phyloP scores from a whole-genome alignment of 2,113 vertebrate genomes.

The Thomomys bottae region DNA sequence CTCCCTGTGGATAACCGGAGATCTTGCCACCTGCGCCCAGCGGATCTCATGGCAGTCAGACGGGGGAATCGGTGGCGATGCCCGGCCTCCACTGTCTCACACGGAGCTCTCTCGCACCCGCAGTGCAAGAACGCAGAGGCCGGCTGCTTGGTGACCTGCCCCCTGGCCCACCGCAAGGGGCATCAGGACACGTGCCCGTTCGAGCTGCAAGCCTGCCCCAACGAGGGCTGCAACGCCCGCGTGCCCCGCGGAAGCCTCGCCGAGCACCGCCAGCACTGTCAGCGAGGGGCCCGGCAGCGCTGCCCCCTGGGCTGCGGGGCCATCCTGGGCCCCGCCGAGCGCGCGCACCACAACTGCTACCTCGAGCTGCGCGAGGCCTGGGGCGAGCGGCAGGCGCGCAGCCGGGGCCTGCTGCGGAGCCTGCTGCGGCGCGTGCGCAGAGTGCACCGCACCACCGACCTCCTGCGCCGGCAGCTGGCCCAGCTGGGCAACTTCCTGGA shows the following conservation, averaged over 20 bases:
- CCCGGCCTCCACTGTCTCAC: background rate
- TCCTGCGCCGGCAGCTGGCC: conserved; percentile 68
- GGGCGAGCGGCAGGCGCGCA: conserved; percentile 48
- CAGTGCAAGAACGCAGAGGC: conserved; percentile 89
- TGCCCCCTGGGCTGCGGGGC: conserved; percentile 88
- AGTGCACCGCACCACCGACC: conserved; percentile 41
- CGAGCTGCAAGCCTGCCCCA: conserved; percentile 85
- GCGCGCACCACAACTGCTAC: conserved; percentile 88
- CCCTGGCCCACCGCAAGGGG: conserved; percentile 85
- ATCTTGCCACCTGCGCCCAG: background rate
- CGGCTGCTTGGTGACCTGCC: conserved; percentile 87
- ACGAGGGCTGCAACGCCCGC: conserved; percentile 85
- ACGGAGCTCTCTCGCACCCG: background rate
- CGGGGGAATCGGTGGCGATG: background rate
- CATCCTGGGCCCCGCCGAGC: conserved; percentile 80
- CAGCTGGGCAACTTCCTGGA: conserved; percentile 68
- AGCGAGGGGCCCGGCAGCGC: conserved; percentile 80
- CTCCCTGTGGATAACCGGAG: background rate
- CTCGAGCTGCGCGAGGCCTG: conserved; percentile 85
- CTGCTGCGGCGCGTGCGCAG: conserved; percentile 30
- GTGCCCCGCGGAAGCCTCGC: conserved; percentile 86
- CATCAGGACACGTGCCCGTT: conserved; percentile 87
- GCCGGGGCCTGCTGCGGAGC: background rate
- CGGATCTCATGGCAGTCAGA: background rate
- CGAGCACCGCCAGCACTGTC: conserved; percentile 85